Evolutionary conservation across 2,113 vertebrate species (phyloP).

Genomic region (Trichechus manatus): DNA sequence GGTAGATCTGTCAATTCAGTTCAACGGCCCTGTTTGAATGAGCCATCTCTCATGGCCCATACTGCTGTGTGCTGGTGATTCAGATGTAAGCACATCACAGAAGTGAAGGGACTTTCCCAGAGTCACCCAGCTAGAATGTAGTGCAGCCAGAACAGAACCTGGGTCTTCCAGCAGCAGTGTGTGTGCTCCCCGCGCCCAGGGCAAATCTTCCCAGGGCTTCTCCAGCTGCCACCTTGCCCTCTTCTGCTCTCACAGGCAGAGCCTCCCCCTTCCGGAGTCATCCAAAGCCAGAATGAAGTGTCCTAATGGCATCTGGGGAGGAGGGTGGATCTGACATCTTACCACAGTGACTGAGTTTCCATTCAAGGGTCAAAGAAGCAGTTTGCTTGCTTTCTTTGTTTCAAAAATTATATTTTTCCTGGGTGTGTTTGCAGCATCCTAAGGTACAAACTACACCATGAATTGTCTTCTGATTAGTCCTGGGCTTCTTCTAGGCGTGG

Average conservation of each 20-base stretch:
- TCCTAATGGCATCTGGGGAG: neutral
- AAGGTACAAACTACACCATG: neutral
- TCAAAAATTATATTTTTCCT: neutral
- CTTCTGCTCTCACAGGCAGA: no score
- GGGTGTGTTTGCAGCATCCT: neutral
- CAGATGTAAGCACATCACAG: neutral
- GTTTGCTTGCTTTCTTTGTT: neutral
- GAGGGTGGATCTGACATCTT: neutral
- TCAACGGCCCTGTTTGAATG: neutral
- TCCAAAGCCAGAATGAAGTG: neutral
- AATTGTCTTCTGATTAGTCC: neutral
- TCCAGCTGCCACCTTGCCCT: neutral
- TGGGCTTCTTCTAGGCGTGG: neutral
- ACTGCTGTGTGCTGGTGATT: neutral
- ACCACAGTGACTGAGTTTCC: neutral
- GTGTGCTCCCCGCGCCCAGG: neutral
- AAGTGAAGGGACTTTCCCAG: neutral
- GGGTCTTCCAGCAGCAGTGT: neutral
- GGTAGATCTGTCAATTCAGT: neutral
- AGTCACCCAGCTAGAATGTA: neutral
- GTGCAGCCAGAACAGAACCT: neutral
- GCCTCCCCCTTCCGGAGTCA: neutral
- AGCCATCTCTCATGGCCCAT: neutral
- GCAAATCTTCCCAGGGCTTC: neutral
- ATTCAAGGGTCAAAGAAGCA: neutral